Evolutionary conservation across 2,888 invertebrate genomes (phyloP), one percentile per base, ranked within the genome.

Genomic region (Eupelmus urozonus): DNA sequence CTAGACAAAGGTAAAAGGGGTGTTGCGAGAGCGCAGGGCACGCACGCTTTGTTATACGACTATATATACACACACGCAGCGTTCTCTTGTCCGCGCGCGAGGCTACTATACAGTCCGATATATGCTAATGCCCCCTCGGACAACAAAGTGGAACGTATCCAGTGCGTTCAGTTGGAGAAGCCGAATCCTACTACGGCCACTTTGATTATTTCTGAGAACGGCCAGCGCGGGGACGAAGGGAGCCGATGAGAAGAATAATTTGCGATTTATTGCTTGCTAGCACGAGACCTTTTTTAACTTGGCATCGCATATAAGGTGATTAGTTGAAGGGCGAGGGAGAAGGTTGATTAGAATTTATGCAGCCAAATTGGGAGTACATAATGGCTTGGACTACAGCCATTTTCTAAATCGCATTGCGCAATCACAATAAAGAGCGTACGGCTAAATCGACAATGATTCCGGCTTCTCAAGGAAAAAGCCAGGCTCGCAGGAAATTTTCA

Each of bases 41-140:
- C 40, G 9, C 49, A 20, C 42, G 62, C 23, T 9, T 9, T 23
- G 63, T 23, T 45, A 65, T 62, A 23, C 49, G 67, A 16, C 55
- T n/a, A 55, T 25, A 16, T 55, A n/a, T 25, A 27, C 25, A 23
- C 9, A 25, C n/a, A 57, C n/a, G 25, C 40, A 16, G n/a, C 3
- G 29, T 25, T 1, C 59, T 11, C 25, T 23, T 25, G 55, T 55
- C 23, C 16, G 23, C 13, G 45, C 13, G 45, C 16, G 45, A 9
- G 3, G 34, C 34, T 34, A 3, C 34, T 34, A 34, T 34, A 34
- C 9, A 34, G 9, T 23, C 27, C 63, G 27, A 9, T 34, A 34
- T 69, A 69, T 69, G 69, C 45, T 69, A 69, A 69, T 69, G 42
- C 18, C 57, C 4, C 53, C 3, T 34, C 55, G 42, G 57, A 29